Conservation (phyloP, 2,888 invertebrate genomes). For the Cerceris ruficornis region DNA sequence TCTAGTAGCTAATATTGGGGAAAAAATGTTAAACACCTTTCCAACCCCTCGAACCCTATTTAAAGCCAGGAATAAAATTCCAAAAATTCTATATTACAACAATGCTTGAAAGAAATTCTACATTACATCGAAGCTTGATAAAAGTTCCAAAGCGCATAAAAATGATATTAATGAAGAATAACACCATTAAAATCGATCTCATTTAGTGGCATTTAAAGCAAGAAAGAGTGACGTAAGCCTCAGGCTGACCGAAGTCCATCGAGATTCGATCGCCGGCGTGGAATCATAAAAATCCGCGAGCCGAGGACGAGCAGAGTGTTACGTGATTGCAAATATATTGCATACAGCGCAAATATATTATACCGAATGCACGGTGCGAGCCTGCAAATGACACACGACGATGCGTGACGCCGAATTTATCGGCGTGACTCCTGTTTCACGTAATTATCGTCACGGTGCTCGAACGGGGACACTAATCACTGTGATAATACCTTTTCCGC, state of each 20-base stretch:
- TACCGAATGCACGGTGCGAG: background rate
- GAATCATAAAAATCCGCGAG: conserved; percentile 21
- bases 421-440: conserved; percentile 16
- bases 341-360: background rate
- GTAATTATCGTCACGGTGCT: conserved; percentile 33
- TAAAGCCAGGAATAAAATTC: too few species aligned
- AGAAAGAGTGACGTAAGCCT: too few species aligned
- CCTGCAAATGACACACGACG: conserved; percentile 18
- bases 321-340: conserved; percentile 29
- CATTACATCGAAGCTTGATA: too few species aligned
- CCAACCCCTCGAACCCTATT: too few species aligned
- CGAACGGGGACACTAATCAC: conserved; percentile 34
- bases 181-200: too few species aligned
- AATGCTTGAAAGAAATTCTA: too few species aligned
- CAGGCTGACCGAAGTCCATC: background rate
- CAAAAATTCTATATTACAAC: too few species aligned
- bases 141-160: too few species aligned
- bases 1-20: too few species aligned
- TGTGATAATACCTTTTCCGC: conserved; percentile 30
- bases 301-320: conserved; percentile 5
- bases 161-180: too few species aligned
- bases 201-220: too few species aligned
- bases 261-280: conserved; percentile 15
- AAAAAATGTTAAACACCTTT: too few species aligned
- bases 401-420: conserved; percentile 41